A percentile compares a stretch with the other conserved stretches of the same genome.
Conservation (phyloP, 1,140 invertebrate species). For the Drosophila orena region DNA sequence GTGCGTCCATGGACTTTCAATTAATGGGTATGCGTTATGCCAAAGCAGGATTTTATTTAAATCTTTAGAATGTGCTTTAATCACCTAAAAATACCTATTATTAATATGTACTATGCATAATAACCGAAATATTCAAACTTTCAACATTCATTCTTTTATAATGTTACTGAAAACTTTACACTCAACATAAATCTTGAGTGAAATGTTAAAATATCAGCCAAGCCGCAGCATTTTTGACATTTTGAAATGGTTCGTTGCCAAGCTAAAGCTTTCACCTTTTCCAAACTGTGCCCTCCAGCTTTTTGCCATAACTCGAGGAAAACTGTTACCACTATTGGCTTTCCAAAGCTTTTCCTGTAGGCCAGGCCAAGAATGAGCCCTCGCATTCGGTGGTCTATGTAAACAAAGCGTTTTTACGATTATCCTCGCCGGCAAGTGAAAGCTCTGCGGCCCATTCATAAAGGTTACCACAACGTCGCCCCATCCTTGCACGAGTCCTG, state of each 20-base stretch:
- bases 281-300: constrained; percentile 4
- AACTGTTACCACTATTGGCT: constrained; percentile 53
- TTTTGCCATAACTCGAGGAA: constrained; percentile 32
- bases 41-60: no score
- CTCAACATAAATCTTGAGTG: no score
- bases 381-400: constrained; percentile 27
- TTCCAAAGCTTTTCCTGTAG: constrained; percentile 54
- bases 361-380: constrained; percentile 26
- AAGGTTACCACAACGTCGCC: constrained; percentile 28
- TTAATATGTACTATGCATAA: no score
- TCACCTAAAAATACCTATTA: no score
- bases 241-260: neutral
- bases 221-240: neutral
- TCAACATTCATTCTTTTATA: neutral
- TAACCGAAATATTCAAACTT: neutral
- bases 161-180: neutral
- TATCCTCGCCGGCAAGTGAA: constrained; percentile 40
- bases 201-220: neutral
- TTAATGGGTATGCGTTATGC: no score
- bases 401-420: constrained; percentile 48
- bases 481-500: constrained; percentile 30
- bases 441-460: constrained; percentile 61
- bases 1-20: neutral
- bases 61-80: no score
- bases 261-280: constrained; percentile 20